Conservation (phyloP, 2,113 vertebrate species). For the Erythrocercus mccallii region DNA sequence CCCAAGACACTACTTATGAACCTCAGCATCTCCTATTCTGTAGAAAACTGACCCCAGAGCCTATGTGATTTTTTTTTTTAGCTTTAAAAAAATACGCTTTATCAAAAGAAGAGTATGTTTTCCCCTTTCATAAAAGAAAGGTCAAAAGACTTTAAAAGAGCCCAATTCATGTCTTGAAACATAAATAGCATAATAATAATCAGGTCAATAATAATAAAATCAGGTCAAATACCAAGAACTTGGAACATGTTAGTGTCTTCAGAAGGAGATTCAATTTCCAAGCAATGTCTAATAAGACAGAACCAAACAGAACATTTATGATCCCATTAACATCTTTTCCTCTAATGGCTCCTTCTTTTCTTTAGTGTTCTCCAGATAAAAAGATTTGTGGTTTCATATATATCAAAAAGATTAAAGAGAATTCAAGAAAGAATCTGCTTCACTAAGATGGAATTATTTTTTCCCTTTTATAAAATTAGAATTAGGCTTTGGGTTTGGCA, state of each 20-base stretch:
- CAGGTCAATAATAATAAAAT: too few relatives aligned
- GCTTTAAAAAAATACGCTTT: not conserved
- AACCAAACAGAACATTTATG: not conserved
- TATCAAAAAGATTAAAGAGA: not conserved
- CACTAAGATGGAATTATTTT: not conserved
- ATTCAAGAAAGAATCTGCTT: not conserved
- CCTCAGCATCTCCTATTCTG: not conserved
- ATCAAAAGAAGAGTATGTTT: not conserved
- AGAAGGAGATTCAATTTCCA: conserved; percentile 2
- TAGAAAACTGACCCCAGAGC: not conserved
- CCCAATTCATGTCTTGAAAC: not conserved
- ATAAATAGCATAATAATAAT: too few relatives aligned
- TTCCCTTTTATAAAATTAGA: not conserved
- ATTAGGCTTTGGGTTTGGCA: not conserved
- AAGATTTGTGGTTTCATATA: not conserved
- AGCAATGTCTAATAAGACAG: not conserved
- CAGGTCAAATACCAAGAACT: not conserved
- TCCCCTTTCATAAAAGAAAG: not conserved
- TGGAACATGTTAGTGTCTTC: not conserved
- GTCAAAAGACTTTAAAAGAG: not conserved
- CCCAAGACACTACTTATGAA: not conserved
- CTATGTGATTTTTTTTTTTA: not conserved
- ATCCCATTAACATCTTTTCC: not conserved
- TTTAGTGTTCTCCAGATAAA: not conserved
- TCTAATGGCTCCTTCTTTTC: not conserved